A percentile compares a stretch with the other conserved stretches of the same genome.
Evolutionary conservation across 2,888 invertebrate genomes (phyloP).

Genomic region (Uropetala carovei): DNA sequence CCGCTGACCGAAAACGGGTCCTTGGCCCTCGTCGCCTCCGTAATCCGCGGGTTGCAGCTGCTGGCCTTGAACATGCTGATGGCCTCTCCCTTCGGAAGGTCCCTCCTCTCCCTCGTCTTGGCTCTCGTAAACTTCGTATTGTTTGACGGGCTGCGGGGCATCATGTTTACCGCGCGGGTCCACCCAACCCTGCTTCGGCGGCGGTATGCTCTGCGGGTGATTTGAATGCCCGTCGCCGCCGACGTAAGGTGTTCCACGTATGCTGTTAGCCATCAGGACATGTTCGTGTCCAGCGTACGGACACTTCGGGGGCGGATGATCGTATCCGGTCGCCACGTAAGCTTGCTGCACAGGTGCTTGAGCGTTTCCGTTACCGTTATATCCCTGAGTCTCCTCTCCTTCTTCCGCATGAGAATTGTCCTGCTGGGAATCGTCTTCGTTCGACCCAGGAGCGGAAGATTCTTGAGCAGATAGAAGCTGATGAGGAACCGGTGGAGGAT

Average conservation of each 20-base stretch:
- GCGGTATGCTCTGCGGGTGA: conserved; percentile 30
- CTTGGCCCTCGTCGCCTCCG: neutral
- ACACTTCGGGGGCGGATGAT: neutral
- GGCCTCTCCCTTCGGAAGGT: neutral
- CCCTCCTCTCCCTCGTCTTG: conserved; percentile 23
- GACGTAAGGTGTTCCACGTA: neutral
- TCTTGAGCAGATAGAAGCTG: neutral
- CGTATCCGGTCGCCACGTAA: neutral
- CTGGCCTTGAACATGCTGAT: neutral
- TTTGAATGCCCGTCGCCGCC: neutral
- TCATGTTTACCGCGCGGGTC: neutral
- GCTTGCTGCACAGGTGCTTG: neutral
- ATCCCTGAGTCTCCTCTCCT: neutral
- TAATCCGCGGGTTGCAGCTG: neutral
- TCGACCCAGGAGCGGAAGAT: neutral
- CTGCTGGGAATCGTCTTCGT: neutral
- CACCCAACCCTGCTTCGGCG: neutral
- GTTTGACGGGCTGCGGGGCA: neutral
- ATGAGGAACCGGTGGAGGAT: neutral
- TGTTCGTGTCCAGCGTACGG: conserved; percentile 9
- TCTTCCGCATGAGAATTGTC: neutral
- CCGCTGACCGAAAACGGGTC: neutral
- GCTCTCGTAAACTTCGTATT: conserved; percentile 47
- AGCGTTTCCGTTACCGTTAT: neutral
- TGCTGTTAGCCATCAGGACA: neutral